These are phyloP conservation scores for Octonoba sinensis DNA, from an alignment of 2,888 invertebrate genomes.

Conservation along the genomic window DNA sequence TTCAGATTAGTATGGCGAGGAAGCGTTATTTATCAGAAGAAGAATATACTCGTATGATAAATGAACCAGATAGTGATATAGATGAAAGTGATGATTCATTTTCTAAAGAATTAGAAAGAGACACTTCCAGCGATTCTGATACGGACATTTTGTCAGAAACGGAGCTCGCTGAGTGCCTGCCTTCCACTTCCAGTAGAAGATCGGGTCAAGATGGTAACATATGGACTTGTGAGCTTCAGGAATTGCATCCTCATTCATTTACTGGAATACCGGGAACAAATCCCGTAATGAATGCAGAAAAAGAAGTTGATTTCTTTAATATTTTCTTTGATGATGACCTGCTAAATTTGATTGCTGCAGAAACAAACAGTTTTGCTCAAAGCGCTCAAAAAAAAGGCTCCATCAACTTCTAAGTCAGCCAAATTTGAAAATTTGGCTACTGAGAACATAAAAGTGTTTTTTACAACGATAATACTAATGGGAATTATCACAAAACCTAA, in stretches of 20 bases:
- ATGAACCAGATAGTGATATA: too few relatives aligned
- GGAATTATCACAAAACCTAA: too few relatives aligned
- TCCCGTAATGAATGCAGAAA: too few relatives aligned
- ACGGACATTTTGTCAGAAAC: slow-evolving; percentile 8
- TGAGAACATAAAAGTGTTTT: too few relatives aligned
- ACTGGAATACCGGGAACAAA: too few relatives aligned
- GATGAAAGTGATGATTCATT: too few relatives aligned
- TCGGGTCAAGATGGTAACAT: not conserved
- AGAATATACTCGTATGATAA: not conserved
- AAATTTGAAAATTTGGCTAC: not conserved
- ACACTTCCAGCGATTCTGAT: too few relatives aligned
- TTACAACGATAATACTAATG: not conserved
- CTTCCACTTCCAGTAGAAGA: slow-evolving; percentile 6
- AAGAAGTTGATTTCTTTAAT: too few relatives aligned
- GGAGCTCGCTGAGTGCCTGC: slow-evolving; percentile 9
- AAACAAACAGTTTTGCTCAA: not conserved
- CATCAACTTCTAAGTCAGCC: not conserved
- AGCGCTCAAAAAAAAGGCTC: not conserved
- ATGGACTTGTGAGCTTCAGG: slow-evolving; percentile 1
- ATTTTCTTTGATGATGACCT: too few relatives aligned
- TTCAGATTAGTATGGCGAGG: not conserved
- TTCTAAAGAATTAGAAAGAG: too few relatives aligned
- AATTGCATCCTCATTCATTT: too few relatives aligned
- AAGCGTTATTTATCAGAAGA: slow-evolving; percentile 15
- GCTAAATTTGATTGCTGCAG: too few relatives aligned